A percentile compares a stretch with the other conserved stretches of the same genome.
Evolutionary conservation across 2,888 invertebrate genomes (phyloP).

Genomic region (Lypha dubia): DNA sequence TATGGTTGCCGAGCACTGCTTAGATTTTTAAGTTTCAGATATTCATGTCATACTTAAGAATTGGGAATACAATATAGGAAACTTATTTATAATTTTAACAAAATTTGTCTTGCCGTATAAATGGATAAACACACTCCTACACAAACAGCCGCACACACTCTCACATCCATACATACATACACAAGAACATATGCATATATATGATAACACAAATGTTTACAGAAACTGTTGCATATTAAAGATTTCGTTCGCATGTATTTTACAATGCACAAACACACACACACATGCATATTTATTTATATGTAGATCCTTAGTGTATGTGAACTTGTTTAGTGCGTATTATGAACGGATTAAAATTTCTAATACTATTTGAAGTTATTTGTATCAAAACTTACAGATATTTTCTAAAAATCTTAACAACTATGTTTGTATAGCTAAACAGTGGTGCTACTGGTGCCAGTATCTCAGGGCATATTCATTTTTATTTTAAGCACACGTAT

Average conservation of each 20-base stretch:
- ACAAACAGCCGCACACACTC: slow-evolving; percentile 58
- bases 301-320: slow-evolving; percentile 5
- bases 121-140: slow-evolving; percentile 50
- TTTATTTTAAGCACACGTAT: slow-evolving; percentile 31
- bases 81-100: slow-evolving; percentile 62
- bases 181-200: slow-evolving; percentile 42
- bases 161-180: slow-evolving; percentile 69
- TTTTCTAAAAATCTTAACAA: slow-evolving; percentile 56
- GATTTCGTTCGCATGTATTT: slow-evolving; percentile 40
- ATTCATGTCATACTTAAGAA: slow-evolving; percentile 58
- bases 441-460: background rate
- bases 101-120: slow-evolving; percentile 59
- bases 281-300: slow-evolving; percentile 60
- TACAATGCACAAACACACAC: slow-evolving; percentile 21
- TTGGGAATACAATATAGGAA: slow-evolving; percentile 45
- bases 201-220: slow-evolving; percentile 57
- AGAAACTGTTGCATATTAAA: slow-evolving; percentile 37
- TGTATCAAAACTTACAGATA: slow-evolving; percentile 67
- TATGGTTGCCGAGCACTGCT: background rate
- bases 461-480: slow-evolving; percentile 11
- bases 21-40: slow-evolving; percentile 18
- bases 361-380: slow-evolving; percentile 75
- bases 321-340: slow-evolving; percentile 77
- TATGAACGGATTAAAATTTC: slow-evolving; percentile 82
- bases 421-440: background rate